These are phyloP conservation scores for Cheiracanthium punctorium DNA, from an alignment of 2,888 invertebrate species.

Conservation along the genomic window DNA sequence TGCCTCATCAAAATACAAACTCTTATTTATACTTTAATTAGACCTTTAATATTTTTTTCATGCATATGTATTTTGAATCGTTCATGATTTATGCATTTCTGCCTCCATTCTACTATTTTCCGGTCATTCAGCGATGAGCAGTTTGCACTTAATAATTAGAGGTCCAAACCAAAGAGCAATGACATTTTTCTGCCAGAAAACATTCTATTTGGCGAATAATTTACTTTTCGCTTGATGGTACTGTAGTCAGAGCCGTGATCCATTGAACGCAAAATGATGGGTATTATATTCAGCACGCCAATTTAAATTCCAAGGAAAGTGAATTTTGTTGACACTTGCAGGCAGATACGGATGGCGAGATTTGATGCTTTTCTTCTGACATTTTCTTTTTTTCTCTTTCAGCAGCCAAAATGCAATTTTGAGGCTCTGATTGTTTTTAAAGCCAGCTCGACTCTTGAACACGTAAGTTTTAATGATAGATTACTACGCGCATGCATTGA, in stretches of 20 bases:
- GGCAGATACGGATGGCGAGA: not conserved
- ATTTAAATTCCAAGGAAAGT: not conserved
- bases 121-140: not conserved
- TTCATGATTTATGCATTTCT: too few species aligned
- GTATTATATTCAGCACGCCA: constrained; percentile 2
- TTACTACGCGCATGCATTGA: too few species aligned
- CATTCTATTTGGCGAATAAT: not conserved
- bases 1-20: too few species aligned
- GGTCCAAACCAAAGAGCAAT: not conserved
- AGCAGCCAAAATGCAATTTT: too few species aligned
- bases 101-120: too few species aligned
- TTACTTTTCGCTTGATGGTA: not conserved
- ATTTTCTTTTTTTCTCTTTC: too few species aligned
- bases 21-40: too few species aligned
- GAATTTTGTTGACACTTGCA: not conserved
- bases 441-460: too few species aligned
- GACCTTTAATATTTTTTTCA: too few species aligned
- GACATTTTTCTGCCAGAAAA: not conserved
- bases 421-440: too few species aligned
- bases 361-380: not conserved
- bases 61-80: too few species aligned
- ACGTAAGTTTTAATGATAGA: too few species aligned
- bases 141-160: not conserved
- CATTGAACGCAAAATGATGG: not conserved
- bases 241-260: not conserved